Evolutionary conservation across 2,797 vertebrate genomes (phyloP).

Genomic region (Lindbergichthys nudifrons): DNA sequence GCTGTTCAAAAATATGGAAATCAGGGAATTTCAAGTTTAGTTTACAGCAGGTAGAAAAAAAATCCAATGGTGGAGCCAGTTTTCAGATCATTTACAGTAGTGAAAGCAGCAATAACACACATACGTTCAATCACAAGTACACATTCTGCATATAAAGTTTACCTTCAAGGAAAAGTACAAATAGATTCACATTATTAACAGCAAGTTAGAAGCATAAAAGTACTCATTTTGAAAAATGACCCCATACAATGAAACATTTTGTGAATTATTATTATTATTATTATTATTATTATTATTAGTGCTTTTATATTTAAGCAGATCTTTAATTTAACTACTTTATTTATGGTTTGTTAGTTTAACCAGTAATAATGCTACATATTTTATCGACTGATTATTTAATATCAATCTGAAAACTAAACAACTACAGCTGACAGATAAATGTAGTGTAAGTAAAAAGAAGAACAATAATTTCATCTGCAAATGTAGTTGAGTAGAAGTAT

Average conservation of each 20-base stretch:
- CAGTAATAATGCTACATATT: neutral
- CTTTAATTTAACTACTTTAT: neutral
- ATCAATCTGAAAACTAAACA: neutral
- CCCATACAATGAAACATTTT: neutral
- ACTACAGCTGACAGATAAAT: neutral
- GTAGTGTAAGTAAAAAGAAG: neutral
- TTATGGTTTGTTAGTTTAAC: neutral
- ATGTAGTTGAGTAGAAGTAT: neutral
- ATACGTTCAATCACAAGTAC: neutral
- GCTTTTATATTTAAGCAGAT: conserved; percentile 6
- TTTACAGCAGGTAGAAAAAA: neutral
- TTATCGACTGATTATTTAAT: neutral
- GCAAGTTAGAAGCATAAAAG: neutral
- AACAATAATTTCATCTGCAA: neutral
- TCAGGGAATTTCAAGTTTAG: neutral
- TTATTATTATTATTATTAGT: neutral
- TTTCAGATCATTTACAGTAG: neutral
- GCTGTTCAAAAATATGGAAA: too few species aligned
- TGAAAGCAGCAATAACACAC: neutral
- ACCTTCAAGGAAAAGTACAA: neutral
- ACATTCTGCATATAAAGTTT: neutral
- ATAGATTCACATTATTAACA: neutral
- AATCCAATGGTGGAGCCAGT: neutral
- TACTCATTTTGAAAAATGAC: neutral
- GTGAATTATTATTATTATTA: neutral